Conservation (phyloP, 2,113 vertebrate genomes). For the Microtus ochrogaster region DNA sequence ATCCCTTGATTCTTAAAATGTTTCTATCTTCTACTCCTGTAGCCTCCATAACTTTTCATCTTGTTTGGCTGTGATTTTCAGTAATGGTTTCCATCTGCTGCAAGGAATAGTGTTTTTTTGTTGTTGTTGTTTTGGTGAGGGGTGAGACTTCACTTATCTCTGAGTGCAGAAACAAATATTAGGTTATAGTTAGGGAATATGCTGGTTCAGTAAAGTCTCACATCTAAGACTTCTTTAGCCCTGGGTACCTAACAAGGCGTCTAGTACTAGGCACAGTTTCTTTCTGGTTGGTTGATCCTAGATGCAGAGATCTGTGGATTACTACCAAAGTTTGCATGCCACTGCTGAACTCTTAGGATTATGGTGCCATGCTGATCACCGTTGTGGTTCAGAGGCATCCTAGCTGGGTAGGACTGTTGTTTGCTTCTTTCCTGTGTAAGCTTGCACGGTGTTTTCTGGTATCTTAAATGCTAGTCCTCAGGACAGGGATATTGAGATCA, state of each 20-base stretch:
- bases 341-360: background rate
- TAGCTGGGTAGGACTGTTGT: background rate
- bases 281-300: background rate
- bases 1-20: background rate
- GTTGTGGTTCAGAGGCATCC: background rate
- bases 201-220: background rate
- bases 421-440: background rate
- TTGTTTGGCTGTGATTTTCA: background rate
- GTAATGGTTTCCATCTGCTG: background rate
- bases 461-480: background rate
- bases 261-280: background rate
- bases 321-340: background rate
- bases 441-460: no score
- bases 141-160: background rate
- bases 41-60: no score
- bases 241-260: background rate
- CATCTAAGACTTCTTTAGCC: background rate
- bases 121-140: background rate
- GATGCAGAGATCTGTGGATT: background rate
- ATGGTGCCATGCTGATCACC: no score
- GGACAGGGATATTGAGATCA: background rate
- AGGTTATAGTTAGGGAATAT: background rate
- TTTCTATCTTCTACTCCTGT: background rate
- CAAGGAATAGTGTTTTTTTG: background rate
- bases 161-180: background rate